phyloP scores from a whole-genome alignment of 2,888 invertebrate species.

The Lepidocyrtinus sp. region DNA sequence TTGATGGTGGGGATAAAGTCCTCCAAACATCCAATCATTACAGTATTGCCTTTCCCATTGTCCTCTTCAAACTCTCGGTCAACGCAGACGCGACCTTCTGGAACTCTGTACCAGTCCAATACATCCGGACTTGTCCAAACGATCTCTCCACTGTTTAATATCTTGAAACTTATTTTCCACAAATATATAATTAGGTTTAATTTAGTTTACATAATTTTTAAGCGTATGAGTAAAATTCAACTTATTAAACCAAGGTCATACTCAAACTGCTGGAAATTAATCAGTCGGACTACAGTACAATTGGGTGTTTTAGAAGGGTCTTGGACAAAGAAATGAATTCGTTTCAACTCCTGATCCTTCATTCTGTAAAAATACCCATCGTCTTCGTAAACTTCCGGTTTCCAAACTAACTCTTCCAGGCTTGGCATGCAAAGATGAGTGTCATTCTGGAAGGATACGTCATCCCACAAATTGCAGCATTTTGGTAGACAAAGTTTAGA shows the following conservation, averaged over 20 bases:
- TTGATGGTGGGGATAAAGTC: conserved; percentile 62
- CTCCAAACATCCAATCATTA: conserved; percentile 58
- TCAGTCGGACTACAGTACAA: conserved; percentile 58
- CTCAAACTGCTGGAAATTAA: conserved; percentile 63
- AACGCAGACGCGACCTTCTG: conserved; percentile 56
- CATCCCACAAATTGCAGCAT: conserved; percentile 62
- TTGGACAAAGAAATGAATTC: conserved; percentile 58
- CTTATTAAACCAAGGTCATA: too few relatives aligned
- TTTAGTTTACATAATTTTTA: not conserved
- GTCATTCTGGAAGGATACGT: conserved; percentile 58
- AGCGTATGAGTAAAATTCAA: not conserved
- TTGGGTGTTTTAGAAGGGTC: conserved; percentile 53
- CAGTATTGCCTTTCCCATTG: conserved; percentile 43
- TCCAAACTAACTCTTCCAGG: conserved; percentile 53
- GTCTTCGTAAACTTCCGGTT: conserved; percentile 56
- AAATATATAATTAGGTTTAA: not conserved
- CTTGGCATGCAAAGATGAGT: conserved; percentile 52
- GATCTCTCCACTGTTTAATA: conserved; percentile 57
- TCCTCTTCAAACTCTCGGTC: conserved; percentile 55
- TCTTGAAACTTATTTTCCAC: conserved; percentile 50
- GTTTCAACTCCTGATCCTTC: conserved; percentile 39
- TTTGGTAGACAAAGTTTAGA: conserved; percentile 58
- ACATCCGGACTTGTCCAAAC: conserved; percentile 63
- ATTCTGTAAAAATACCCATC: conserved; percentile 55
- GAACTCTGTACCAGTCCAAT: conserved; percentile 60